These are phyloP conservation scores for Phortica variegata DNA, from an alignment of 1,140 invertebrate genomes.

Conservation along the genomic window DNA sequence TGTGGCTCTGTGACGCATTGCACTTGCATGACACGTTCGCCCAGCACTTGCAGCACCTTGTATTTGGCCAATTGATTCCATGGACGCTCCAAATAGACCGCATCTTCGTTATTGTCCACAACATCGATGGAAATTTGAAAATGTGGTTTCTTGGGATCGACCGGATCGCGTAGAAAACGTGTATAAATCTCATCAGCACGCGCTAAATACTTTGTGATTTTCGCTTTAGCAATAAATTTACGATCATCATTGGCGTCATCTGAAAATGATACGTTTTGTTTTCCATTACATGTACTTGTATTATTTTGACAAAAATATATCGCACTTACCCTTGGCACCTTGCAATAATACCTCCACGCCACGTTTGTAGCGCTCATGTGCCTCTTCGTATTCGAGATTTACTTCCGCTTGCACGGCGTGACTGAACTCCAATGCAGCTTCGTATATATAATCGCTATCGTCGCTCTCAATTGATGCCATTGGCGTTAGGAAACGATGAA, in stretches of 20 bases:
- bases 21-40: constrained; percentile 58
- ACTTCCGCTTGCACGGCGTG: constrained; percentile 52
- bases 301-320: not conserved
- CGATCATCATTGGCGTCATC: constrained; percentile 46
- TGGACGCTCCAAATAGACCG: constrained; percentile 35
- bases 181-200: constrained; percentile 58
- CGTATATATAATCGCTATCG: constrained; percentile 56
- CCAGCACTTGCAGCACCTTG: constrained; percentile 58
- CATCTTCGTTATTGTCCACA: constrained; percentile 18
- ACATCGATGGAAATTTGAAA: constrained; percentile 47
- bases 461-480: constrained; percentile 53
- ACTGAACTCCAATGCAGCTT: constrained; percentile 53
- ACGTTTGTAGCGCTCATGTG: constrained; percentile 57
- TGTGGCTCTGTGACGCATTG: constrained; percentile 55
- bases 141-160: constrained; percentile 17
- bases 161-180: constrained; percentile 23
- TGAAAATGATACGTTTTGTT: too few relatives aligned
- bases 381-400: constrained; percentile 56
- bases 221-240: constrained; percentile 51
- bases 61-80: constrained; percentile 59
- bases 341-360: constrained; percentile 58
- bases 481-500: constrained; percentile 36
- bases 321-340: constrained; percentile 42
- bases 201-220: constrained; percentile 51
- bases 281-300: too few relatives aligned